Percentiles rank a stretch among this genome's conserved stretches.
Evolutionary conservation across 2,113 vertebrate genomes (phyloP).

Genomic region (Nerophis ophidion): DNA sequence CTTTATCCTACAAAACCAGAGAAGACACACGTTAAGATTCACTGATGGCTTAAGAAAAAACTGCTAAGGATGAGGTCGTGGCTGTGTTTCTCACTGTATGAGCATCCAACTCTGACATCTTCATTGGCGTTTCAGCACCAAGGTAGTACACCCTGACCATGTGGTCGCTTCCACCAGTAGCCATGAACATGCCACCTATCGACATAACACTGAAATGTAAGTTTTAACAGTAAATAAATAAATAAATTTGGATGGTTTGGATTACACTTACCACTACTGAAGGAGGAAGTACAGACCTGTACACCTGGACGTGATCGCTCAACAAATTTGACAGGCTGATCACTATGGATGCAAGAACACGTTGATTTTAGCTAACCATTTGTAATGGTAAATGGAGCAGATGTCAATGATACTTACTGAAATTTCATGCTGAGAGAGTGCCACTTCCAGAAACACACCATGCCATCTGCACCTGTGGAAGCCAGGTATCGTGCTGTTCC

Average conservation of each 20-base stretch:
- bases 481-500: conserved; percentile 88
- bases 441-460: conserved; percentile 99
- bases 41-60: background rate
- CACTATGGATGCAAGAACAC: conserved; percentile 62
- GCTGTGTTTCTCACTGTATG: conserved; percentile 79
- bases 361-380: background rate
- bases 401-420: conserved; percentile 68
- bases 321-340: conserved; percentile 90
- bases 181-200: conserved; percentile 96
- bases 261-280: conserved; percentile 83
- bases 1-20: conserved; percentile 82
- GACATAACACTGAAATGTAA: conserved; percentile 7
- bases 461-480: conserved; percentile 95
- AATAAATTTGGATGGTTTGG: background rate
- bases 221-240: background rate
- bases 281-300: conserved; percentile 95
- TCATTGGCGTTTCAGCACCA: conserved; percentile 86
- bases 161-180: conserved; percentile 93
- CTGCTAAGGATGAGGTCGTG: background rate
- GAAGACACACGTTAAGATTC: background rate
- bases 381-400: background rate
- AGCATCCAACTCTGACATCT: conserved; percentile 89
- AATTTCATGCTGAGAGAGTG: conserved; percentile 88
- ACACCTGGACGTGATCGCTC: conserved; percentile 94
- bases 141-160: conserved; percentile 96